Percentiles rank a stretch among this genome's conserved stretches.
phyloP scores from a whole-genome alignment of 2,113 vertebrate genomes.

The Rhynchopsitta pachyrhyncha region DNA sequence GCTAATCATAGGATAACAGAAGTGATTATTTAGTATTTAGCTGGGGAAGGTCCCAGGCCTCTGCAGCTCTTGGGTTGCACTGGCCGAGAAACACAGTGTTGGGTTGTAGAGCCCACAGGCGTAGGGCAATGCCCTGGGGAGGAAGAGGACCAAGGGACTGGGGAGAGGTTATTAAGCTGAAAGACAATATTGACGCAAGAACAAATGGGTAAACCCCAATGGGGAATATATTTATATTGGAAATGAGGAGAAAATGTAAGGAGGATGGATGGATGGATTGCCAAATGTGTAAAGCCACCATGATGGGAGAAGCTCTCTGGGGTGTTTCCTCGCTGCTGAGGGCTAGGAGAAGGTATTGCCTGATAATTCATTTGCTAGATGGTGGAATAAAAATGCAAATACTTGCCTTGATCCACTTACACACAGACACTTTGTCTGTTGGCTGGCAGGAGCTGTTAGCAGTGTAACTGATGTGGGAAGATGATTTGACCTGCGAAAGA shows the following conservation, averaged over 20 bases:
- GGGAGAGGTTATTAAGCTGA: background rate
- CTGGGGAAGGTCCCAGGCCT: background rate
- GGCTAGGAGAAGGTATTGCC: background rate
- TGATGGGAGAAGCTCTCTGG: background rate
- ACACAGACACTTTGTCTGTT: background rate
- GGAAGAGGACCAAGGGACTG: background rate
- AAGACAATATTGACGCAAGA: background rate
- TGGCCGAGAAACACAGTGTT: rapidly evolving
- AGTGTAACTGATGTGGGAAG: background rate
- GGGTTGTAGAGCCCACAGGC: background rate
- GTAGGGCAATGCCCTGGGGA: rapidly evolving
- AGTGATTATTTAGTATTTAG: background rate
- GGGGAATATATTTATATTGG: background rate
- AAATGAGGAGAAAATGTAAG: background rate
- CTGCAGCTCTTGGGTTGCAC: background rate
- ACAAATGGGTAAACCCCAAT: background rate
- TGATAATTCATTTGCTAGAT: background rate
- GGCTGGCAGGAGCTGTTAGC: background rate
- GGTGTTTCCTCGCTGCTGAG: rapidly evolving
- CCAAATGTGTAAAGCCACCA: rapidly evolving
- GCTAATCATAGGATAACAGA: background rate
- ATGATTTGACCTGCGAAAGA: background rate
- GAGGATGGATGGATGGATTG: background rate
- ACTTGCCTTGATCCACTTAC: background rate
- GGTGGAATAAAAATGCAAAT: background rate